Base-by-base conservation (phyloP, 92 coral and sea anemone genomes). In the Parazoanthus darwini region DNA sequence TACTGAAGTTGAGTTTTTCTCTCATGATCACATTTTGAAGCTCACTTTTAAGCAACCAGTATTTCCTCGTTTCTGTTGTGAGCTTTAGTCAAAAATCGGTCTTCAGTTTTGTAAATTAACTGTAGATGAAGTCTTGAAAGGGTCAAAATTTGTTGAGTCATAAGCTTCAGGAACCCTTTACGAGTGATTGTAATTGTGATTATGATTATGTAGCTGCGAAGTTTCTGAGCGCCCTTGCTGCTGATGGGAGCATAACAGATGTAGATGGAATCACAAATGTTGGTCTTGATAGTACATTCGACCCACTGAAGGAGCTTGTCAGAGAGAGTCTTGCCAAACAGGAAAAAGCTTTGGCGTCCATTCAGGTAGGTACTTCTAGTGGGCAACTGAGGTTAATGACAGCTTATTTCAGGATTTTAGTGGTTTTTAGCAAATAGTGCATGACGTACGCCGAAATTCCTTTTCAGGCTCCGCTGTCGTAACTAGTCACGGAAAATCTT, bases 161-260 rank as follows among this genome's bases (percentile, higher is more conserved):
- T 39, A 4, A 39, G 42, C 42, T 39, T 2, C 42, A 39, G 42
- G 42, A 39, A 39, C 42, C 42, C 42, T 39, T 2, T 39, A 39
- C 42, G 42, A 39, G 59, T 78, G 81, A n/a, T 78, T 16, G 42
- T 77, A 42, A 79, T 51, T 58, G 23, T 26, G 42, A 2, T 79
- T 79, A 8, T 50, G 25, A 48, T 70, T 86, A 36, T 87, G 10
- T 73, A 96, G 99, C 99, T 59, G 96, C 95, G 35, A 94, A 95
- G 89, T 97, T 97, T 79, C 92, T 97, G 54, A 94, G 98, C 66
- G 98, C 99, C 56, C 94, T 97, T 51, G 99, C 99, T 10, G 97
- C 99, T 23, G 99, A 97, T 89, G 99, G 99, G 16, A 91, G 93
- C 6, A 91, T 97, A 59, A 93, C 98, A 25, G 99, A 95, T 82